Conservation (phyloP, 2,113 vertebrate genomes). For the Pyrgilauda ruficollis region DNA sequence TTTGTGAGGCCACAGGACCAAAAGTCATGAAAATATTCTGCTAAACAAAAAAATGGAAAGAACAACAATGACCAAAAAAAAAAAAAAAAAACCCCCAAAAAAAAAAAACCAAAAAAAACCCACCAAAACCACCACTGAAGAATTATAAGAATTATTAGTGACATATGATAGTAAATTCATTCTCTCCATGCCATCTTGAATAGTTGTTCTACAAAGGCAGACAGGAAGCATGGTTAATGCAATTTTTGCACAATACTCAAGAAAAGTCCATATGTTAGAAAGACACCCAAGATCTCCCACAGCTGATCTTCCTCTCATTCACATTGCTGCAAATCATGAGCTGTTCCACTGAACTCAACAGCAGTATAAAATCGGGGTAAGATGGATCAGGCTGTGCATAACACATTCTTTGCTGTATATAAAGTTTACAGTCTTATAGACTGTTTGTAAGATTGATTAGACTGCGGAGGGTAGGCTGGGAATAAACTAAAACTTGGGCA, state of each 20-base stretch:
- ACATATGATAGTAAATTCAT: not conserved
- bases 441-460: not conserved
- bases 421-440: not conserved
- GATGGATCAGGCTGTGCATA: not conserved
- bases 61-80: not conserved
- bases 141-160: not conserved
- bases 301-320: not conserved
- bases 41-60: not conserved
- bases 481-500: not conserved
- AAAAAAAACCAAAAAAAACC: too few relatives aligned
- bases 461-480: not conserved
- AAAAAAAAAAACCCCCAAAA: too few relatives aligned
- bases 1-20: not conserved
- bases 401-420: not conserved
- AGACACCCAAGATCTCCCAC: not conserved
- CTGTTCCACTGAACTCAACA: not conserved
- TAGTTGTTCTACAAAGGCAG: not conserved
- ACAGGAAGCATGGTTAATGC: not conserved
- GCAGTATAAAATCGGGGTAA: not conserved
- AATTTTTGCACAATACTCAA: not conserved
- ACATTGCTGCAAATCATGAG: not conserved
- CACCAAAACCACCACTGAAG: too few relatives aligned
- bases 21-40: not conserved
- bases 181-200: not conserved
- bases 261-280: not conserved